Conservation (phyloP, 2,888 invertebrate genomes). For the Cosmia pyralina region DNA sequence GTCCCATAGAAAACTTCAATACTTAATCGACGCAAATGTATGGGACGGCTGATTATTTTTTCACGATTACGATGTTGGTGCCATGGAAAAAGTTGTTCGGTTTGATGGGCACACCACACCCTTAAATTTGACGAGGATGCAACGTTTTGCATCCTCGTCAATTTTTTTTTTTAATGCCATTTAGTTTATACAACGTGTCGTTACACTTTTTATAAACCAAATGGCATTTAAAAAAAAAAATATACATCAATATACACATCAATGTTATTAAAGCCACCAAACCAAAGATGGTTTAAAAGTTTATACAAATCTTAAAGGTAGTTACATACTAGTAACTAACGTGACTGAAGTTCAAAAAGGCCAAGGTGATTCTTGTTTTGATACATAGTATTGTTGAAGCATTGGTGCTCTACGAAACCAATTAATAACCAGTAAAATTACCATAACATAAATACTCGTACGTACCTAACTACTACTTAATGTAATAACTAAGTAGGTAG, state of each 20-base stretch:
- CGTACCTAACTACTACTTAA: background rate
- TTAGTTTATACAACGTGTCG: no score
- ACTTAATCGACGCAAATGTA: no score
- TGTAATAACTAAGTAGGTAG: background rate
- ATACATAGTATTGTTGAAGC: slow-evolving; percentile 1
- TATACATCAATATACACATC: background rate
- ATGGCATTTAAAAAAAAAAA: background rate
- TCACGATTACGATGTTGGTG: no score
- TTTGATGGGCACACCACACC: no score
- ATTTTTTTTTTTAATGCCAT: no score
- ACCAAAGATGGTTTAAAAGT: background rate
- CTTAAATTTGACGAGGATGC: no score
- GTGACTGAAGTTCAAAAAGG: background rate
- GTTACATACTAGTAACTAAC: background rate
- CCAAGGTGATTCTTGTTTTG: slow-evolving; percentile 16
- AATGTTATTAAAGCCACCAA: background rate
- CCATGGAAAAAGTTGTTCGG: no score
- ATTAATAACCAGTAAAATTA: background rate
- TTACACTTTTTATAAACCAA: background rate
- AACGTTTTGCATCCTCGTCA: no score
- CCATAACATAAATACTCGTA: background rate
- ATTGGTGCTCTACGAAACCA: background rate
- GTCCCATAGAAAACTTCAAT: no score
- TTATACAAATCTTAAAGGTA: background rate
- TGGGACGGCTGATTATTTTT: no score